Conservation (phyloP, 2,888 invertebrate genomes). For the Nasonia oneida region DNA sequence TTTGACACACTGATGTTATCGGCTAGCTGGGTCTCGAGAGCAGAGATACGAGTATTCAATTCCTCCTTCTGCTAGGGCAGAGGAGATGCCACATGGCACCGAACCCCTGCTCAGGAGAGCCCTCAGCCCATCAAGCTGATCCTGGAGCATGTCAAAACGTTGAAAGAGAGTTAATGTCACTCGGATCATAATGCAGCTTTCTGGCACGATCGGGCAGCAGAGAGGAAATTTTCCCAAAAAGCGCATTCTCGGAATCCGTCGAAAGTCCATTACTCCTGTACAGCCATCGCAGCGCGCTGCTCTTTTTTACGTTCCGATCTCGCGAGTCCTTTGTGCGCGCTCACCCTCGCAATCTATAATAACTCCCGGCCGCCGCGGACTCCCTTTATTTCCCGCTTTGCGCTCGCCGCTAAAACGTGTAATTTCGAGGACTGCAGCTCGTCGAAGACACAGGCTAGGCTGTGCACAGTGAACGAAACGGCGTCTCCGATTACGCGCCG, state of each 20-base stretch:
- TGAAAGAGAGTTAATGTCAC: not conserved
- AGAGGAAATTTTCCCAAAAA: not conserved
- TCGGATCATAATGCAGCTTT: not conserved
- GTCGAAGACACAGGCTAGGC: constrained; percentile 34
- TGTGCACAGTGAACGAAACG: constrained; percentile 7
- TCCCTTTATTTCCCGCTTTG: constrained; percentile 45
- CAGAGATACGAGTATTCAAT: no score
- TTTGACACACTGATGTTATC: no score
- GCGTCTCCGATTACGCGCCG: constrained; percentile 60
- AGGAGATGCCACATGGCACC: no score
- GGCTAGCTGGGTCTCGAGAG: no score
- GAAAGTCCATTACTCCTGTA: constrained; percentile 2
- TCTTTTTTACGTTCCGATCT: constrained; percentile 23
- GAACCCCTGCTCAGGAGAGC: no score
- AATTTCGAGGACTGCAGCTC: constrained; percentile 47
- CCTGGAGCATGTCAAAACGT: no score
- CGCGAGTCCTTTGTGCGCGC: not conserved
- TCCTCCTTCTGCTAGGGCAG: no score
- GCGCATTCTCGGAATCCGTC: not conserved
- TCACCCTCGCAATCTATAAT: constrained; percentile 38
- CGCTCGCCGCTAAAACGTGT: constrained; percentile 47
- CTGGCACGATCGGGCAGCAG: not conserved
- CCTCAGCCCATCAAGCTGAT: no score
- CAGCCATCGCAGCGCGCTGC: not conserved
- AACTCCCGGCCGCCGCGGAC: constrained; percentile 12